These are phyloP conservation scores for Lepeophtheirus nordmannii DNA, from an alignment of 2,888 invertebrate species.

Conservation along the genomic window DNA sequence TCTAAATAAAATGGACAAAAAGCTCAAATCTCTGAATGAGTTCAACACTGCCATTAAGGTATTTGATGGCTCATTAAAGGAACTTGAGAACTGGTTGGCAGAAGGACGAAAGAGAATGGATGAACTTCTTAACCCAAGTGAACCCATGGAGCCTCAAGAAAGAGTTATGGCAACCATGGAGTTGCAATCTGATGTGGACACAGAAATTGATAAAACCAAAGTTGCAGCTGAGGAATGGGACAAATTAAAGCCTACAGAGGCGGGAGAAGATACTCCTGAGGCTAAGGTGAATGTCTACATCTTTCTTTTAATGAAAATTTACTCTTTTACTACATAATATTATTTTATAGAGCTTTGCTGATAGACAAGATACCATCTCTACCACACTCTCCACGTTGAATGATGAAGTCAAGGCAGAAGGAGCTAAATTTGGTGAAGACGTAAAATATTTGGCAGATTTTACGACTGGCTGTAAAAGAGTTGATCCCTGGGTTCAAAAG, in stretches of 20 bases:
- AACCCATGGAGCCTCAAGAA: constrained; percentile 11
- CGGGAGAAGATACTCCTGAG: constrained; percentile 21
- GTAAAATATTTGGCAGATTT: constrained; percentile 24
- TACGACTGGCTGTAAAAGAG: constrained; percentile 11
- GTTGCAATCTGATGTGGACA: constrained; percentile 10
- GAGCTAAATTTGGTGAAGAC: constrained; percentile 24
- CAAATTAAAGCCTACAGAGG: constrained; percentile 13
- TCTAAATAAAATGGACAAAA: constrained; percentile 16
- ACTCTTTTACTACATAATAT: neutral
- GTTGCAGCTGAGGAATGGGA: constrained; percentile 1
- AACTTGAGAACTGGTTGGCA: constrained; percentile 12
- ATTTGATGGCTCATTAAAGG: constrained; percentile 4
- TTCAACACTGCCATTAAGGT: constrained; percentile 15
- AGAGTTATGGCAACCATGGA: constrained; percentile 23
- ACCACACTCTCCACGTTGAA: neutral
- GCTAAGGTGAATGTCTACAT: constrained; percentile 12
- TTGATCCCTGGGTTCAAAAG: constrained; percentile 23
- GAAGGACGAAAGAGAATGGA: constrained; percentile 18
- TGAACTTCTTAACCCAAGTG: constrained; percentile 15
- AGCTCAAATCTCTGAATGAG: constrained; percentile 10
- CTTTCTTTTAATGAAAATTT: neutral
- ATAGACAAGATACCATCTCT: neutral
- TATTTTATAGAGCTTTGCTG: neutral
- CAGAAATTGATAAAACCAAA: neutral
- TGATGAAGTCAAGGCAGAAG: constrained; percentile 15